Base-by-base conservation (phyloP, 2,888 invertebrate species). In the Gibbula magus region DNA sequence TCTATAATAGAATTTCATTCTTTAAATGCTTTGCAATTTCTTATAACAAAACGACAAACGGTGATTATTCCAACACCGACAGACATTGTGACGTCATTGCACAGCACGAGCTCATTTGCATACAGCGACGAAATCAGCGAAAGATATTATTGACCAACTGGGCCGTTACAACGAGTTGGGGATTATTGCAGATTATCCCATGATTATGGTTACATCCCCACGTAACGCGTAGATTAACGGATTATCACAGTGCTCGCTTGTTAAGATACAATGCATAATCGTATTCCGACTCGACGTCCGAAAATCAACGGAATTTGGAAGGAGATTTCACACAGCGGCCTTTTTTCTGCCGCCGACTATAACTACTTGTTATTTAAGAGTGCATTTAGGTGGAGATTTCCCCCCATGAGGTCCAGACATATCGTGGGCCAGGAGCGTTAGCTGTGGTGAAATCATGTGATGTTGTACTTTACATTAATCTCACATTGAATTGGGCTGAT, bases 31-130 rank as follows among this genome's bases (percentile, higher is more conserved):
- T 45, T 8, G 10, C 45, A 45, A n/a, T 45, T 10, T 45, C 13
- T 45, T 45, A 35, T 45, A 1, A 45, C 45, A 45, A 10, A 45
- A 45, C 45, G 45, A 45, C 13, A 45, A 5, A 45, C 45, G 10
- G 45, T 45, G 45, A 45, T 45, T 45, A 1, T 13, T 45, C 45
- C 10, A 45, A 45, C 45, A 45, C 20, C 61, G 61, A 22, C 61
- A 29, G 29, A 25, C 25, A 29, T 29, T 29, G 61, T 61, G 61
- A 61, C 61, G 61, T 61, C 61, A 61, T 29, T 13, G 29, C 25
- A 25, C 61, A 61, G 61, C 61, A 61, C 61, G 61, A 61, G 61
- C 29, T 61, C 61, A 61, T 61, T 61, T 61, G 61, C 61, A 61
- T 61, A 61, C 61, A 25, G 61, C 25, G 61, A 29, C 61, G 16